A percentile compares a stretch with the other conserved stretches of the same genome.
Conservation (phyloP, 2,797 vertebrate species). For the Pristis pectinata region DNA sequence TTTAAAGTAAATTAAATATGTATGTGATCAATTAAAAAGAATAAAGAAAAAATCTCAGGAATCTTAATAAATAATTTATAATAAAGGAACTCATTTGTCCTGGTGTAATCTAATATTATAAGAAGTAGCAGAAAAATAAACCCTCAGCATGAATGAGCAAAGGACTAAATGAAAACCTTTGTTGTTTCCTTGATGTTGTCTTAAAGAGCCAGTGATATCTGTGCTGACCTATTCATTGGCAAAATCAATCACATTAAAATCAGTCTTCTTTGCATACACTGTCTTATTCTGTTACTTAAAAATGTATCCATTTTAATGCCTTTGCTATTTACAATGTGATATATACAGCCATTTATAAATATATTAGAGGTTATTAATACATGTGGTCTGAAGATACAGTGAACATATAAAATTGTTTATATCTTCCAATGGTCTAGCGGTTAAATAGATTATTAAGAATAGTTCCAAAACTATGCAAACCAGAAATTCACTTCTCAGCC, state of each 20-base stretch:
- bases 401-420: background rate
- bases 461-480: background rate
- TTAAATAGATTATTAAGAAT: background rate
- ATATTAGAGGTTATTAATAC: background rate
- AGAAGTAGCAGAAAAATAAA: background rate
- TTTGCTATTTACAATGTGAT: background rate
- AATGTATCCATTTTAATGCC: background rate
- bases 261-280: background rate
- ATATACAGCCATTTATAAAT: background rate
- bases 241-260: background rate
- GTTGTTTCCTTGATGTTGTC: background rate
- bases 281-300: background rate
- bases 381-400: background rate
- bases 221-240: background rate
- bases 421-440: background rate
- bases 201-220: background rate
- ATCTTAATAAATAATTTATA: constrained; percentile 35
- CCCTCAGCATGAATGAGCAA: background rate
- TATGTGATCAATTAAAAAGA: background rate
- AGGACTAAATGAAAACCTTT: background rate
- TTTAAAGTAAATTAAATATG: constrained; percentile 26
- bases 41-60: background rate
- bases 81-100: background rate
- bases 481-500: background rate
- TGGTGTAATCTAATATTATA: constrained; percentile 17